Evolutionary conservation across 2,888 invertebrate species (phyloP), one percentile per base, ranked within the genome.

Genomic region (Cyaniris semiargus): DNA sequence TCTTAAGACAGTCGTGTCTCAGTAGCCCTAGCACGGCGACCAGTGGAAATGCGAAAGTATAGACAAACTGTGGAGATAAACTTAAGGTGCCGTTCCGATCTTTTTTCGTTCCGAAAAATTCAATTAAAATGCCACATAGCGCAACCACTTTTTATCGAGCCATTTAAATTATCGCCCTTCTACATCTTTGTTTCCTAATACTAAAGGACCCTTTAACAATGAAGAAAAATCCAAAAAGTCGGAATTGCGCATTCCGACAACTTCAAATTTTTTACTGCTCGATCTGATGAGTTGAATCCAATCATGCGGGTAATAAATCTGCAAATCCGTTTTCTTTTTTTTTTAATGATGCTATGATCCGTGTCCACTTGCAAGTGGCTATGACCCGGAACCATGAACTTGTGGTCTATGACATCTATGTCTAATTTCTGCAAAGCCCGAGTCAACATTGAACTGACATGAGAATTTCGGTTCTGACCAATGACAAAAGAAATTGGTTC

Each of bases 141-240:
- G 86, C 72, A 72, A 10, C 31, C 70, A 70, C 23, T 31, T 70
- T 21, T 70, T 48, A 13, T 72, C 38, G 8, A 72, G 21, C 48
- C 72, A 72, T 72, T 72, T 72, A 21, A 72, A 38, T 72, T 72
- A 44, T n/a, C 21, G 72, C 8, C 72, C 72, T 21, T 72, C 72
- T 72, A 21, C 21, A n/a, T 48, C 72, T 72, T 72, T 72, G 21
- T 72, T 44, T 44, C 44, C 8, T 44, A 44, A 44, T 13, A 44
- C 44, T 44, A 44, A 44, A 44, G 44, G 44, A 44, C 44, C 44
- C 44, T 44, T 44, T 44, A 44, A 44, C 44, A 44, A 44, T 44
- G 7, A 44, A 44, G 44, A 44, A 44, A 44, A 44, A 44, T 44
- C 44, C 44, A 44, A 44, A 71, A 34, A 71, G n/a, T 71, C n/a